These are phyloP conservation scores for Caenorhabditis remanei DNA, from an alignment of 1,140 invertebrate species.

Conservation along the genomic window DNA sequence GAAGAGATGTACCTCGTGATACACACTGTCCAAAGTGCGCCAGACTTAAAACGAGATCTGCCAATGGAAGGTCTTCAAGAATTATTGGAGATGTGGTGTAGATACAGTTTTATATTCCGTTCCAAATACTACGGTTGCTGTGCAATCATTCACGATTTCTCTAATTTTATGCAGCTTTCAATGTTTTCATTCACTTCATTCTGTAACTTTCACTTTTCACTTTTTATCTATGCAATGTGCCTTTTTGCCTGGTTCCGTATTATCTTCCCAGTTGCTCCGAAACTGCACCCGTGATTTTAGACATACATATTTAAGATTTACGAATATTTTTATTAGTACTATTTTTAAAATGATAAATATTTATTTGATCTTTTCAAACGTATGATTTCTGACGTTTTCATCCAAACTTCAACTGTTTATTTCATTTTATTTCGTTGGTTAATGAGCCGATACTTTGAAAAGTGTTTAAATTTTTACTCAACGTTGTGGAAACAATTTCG, in stretches of 20 bases:
- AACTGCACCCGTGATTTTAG: not conserved
- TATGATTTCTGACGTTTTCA: no score
- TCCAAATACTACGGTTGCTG: not conserved
- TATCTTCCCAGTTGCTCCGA: not conserved
- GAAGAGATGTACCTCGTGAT: constrained; percentile 34
- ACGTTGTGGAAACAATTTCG: no score
- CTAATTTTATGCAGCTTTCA: not conserved
- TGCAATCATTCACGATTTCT: not conserved
- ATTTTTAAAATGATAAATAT: not conserved
- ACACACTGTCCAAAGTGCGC: constrained; percentile 34
- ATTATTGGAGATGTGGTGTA: constrained; percentile 51
- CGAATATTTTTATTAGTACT: not conserved
- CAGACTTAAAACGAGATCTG: constrained; percentile 5
- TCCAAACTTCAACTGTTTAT: no score
- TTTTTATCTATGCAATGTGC: not conserved
- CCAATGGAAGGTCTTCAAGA: not conserved
- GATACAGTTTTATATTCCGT: not conserved
- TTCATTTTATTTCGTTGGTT: no score
- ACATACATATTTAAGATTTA: not conserved
- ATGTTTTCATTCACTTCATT: not conserved
- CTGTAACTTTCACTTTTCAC: not conserved
- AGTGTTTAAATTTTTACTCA: no score
- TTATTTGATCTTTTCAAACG: not conserved
- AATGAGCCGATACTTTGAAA: no score
- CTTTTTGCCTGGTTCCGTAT: not conserved